These are phyloP conservation scores for Volucella zonaria DNA, from an alignment of 2,888 invertebrate genomes.

Conservation along the genomic window DNA sequence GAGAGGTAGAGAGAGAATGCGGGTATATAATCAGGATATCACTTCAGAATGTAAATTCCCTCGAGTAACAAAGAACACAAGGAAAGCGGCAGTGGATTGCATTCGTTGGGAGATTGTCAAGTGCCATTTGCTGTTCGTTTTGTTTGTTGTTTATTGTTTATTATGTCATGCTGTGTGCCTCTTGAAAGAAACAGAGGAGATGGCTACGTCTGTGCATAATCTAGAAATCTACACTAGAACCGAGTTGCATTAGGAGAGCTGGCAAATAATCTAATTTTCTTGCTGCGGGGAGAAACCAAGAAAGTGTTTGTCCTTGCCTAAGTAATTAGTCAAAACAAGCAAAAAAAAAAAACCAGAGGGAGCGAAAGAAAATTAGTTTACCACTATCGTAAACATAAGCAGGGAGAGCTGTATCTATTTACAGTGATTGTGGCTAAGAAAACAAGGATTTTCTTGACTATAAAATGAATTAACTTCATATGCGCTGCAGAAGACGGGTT, in stretches of 20 bases:
- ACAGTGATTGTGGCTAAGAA: too few relatives aligned
- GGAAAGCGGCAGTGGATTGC: constrained; percentile 48
- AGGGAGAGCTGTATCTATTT: too few relatives aligned
- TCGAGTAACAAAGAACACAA: constrained; percentile 42
- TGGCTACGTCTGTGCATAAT: constrained; percentile 14
- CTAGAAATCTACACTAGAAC: constrained; percentile 3
- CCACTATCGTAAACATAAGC: too few relatives aligned
- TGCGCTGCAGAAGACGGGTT: too few relatives aligned
- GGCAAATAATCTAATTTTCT: constrained; percentile 29
- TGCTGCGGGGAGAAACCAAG: constrained; percentile 11
- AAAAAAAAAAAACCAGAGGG: background rate
- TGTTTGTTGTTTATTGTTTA: constrained; percentile 64
- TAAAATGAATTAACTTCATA: too few relatives aligned
- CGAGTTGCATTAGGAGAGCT: constrained; percentile 30
- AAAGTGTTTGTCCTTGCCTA: background rate
- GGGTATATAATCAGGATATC: constrained; percentile 67
- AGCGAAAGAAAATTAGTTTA: too few relatives aligned
- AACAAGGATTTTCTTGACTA: too few relatives aligned
- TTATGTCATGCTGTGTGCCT: constrained; percentile 50
- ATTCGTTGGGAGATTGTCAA: constrained; percentile 57
- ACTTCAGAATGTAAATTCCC: constrained; percentile 67
- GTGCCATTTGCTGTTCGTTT: constrained; percentile 60
- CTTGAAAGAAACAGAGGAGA: background rate
- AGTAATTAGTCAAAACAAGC: too few relatives aligned
- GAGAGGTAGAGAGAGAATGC: constrained; percentile 8